Conservation (phyloP, 2,888 invertebrate species). For the Aquatica leii region DNA sequence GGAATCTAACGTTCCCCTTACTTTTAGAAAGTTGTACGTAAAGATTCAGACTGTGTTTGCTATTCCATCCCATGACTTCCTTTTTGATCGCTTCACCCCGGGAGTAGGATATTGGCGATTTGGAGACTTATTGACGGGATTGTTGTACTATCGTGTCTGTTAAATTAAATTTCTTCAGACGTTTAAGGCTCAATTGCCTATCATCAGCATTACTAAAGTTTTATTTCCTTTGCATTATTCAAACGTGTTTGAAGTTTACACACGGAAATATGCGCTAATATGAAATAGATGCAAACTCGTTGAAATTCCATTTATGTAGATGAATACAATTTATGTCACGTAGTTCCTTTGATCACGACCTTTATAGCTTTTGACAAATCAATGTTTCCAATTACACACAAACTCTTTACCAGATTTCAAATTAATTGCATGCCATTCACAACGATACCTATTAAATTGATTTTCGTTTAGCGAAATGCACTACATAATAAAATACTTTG, state of each 20-base stretch:
- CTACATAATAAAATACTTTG: too few species aligned
- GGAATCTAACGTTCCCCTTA: constrained; percentile 42
- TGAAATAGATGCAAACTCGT: background rate
- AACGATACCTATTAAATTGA: too few species aligned
- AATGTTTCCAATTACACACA: constrained; percentile 1
- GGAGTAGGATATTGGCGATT: constrained; percentile 53
- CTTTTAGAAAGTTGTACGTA: constrained; percentile 15
- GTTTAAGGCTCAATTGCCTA: constrained; percentile 40
- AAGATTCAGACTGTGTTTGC: constrained; percentile 20
- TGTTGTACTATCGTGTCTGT: constrained; percentile 45
- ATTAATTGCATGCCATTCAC: background rate
- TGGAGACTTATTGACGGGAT: constrained; percentile 45
- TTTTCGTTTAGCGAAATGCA: too few species aligned
- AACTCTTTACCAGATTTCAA: background rate
- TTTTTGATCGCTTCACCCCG: constrained; percentile 29
- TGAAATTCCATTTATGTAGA: constrained; percentile 6
- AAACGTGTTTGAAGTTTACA: too few species aligned
- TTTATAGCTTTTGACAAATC: background rate
- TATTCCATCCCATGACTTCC: constrained; percentile 26
- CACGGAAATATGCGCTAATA: background rate
- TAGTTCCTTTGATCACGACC: background rate
- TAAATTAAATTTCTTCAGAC: constrained; percentile 51
- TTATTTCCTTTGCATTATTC: too few species aligned
- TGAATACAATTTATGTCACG: background rate
- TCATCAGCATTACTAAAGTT: too few species aligned